phyloP scores from a whole-genome alignment of 2,888 invertebrate species.

The Drosophila formosana region DNA sequence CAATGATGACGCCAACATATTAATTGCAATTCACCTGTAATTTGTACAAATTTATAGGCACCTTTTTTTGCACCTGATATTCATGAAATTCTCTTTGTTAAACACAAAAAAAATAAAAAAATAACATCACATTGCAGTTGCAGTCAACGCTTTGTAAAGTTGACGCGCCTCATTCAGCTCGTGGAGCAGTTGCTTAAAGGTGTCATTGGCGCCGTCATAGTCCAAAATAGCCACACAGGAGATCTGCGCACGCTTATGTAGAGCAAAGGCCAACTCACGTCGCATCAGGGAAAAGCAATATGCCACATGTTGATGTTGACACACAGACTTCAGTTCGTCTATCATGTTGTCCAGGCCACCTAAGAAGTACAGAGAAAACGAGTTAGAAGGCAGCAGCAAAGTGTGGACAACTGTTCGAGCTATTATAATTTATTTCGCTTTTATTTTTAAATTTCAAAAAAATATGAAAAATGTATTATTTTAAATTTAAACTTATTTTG shows the following conservation, averaged over 20 bases:
- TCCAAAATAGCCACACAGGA: slow-evolving; percentile 88
- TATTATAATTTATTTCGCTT: too few species aligned
- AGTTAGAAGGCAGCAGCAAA: neutral
- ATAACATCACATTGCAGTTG: slow-evolving; percentile 46
- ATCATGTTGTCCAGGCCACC: slow-evolving; percentile 87
- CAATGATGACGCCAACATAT: slow-evolving; percentile 59
- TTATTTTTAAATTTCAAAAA: too few species aligned
- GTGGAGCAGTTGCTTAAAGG: slow-evolving; percentile 66
- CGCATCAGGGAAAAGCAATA: slow-evolving; percentile 87
- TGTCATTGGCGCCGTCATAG: slow-evolving; percentile 87
- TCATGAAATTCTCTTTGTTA: slow-evolving; percentile 2
- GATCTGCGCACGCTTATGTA: slow-evolving; percentile 87
- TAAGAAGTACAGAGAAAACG: slow-evolving; percentile 64
- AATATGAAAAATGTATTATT: too few species aligned
- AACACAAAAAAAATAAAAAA: slow-evolving; percentile 51
- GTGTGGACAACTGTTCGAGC: too few species aligned
- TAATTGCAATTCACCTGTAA: slow-evolving; percentile 11
- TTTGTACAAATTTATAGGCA: slow-evolving; percentile 29
- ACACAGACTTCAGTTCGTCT: slow-evolving; percentile 85
- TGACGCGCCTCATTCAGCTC: slow-evolving; percentile 61
- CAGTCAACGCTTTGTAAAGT: slow-evolving; percentile 53
- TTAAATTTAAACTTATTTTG: too few species aligned
- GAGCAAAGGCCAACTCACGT: slow-evolving; percentile 86
- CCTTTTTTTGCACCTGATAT: slow-evolving; percentile 36
- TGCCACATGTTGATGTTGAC: slow-evolving; percentile 86